Evolutionary conservation across 2,888 invertebrate genomes (phyloP).

Genomic region (Nomada goodeniana): DNA sequence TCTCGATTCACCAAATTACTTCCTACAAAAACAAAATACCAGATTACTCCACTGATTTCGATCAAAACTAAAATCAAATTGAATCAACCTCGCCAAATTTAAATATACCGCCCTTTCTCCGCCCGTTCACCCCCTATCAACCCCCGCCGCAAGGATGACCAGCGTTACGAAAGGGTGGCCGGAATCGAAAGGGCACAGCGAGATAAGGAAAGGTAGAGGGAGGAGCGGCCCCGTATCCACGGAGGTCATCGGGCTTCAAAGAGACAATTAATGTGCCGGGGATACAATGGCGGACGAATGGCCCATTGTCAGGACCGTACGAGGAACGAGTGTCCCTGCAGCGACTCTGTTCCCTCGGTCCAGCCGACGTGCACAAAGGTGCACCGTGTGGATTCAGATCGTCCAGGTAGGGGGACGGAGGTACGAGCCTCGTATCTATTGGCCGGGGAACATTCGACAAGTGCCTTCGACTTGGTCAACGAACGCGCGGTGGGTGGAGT

Average conservation of each 20-base stretch:
- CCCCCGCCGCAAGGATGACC: constrained; percentile 9
- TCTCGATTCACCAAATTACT: too few species aligned
- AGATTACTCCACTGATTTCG: too few species aligned
- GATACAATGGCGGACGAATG: constrained; percentile 79
- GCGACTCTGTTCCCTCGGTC: constrained; percentile 65
- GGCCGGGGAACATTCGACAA: constrained; percentile 36
- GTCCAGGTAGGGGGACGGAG: constrained; percentile 44
- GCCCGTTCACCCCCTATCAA: constrained; percentile 19
- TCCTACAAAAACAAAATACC: too few species aligned
- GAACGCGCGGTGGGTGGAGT: constrained; percentile 33
- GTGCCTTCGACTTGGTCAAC: constrained; percentile 62
- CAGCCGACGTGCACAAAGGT: constrained; percentile 62
- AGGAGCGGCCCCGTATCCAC: constrained; percentile 66
- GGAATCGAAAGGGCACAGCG: constrained; percentile 38
- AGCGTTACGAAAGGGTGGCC: constrained; percentile 41
- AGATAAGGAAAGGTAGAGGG: constrained; percentile 46
- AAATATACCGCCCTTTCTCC: too few species aligned
- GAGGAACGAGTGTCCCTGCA: constrained; percentile 79
- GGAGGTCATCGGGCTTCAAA: constrained; percentile 81
- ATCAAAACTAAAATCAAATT: too few species aligned
- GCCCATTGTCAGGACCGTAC: constrained; percentile 77
- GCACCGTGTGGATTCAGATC: constrained; percentile 46
- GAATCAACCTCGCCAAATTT: too few species aligned
- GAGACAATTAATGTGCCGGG: constrained; percentile 82
- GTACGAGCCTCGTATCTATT: constrained; percentile 53